Base-by-base conservation (phyloP, 35 echinoderm and acorn worm genomes). In the Lytechinus pictus region DNA sequence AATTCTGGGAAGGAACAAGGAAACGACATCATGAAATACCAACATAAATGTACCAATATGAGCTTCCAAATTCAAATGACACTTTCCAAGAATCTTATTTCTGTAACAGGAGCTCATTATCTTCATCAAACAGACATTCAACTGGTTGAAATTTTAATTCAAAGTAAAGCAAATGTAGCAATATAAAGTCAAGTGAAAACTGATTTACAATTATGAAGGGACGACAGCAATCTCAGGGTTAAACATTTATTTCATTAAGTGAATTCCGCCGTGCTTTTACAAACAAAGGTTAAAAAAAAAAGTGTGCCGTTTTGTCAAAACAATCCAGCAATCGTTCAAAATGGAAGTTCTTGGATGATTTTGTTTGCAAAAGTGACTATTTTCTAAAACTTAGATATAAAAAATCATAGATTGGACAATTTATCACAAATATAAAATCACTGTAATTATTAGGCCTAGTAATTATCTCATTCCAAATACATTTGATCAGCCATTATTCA, bases 1-100 rank as follows among this genome's bases (percentile, higher is more conserved):
- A 58, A 56, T 86, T 88, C 96, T 96, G 14, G 57, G n/a, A 95
- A 95, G 94, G 53, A 79, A 24, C 66, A 79, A 27, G 16, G 14
- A 8, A 27, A 79, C 16, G 61, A 71, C 61, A 24, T 24, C n/a
- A 1, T 57, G 57, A 57, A 55, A 93, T 24, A 29, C 5, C 9
- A 90, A 33, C 10, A 52, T 44, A 89, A 72, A 72, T 72, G 2
- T 19, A 72, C 16, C 14, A 24, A 72, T 5, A 72, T 24, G 16
- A 79, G 1, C 19, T 79, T n/a, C 21, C 66, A 79, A 24, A 79
- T 3, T 5, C 66, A 79, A n/a, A 79, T 79, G n/a, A 24, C 19
- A 4, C 4, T 24, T 79, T 24, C 2, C 19, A 3, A 79, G 19
- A 24, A 16, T 24, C 66, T 5, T 79, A 5, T 79, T n/a, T 79